Conservation (phyloP, 2,113 vertebrate species). For the Nothocercus julius region DNA sequence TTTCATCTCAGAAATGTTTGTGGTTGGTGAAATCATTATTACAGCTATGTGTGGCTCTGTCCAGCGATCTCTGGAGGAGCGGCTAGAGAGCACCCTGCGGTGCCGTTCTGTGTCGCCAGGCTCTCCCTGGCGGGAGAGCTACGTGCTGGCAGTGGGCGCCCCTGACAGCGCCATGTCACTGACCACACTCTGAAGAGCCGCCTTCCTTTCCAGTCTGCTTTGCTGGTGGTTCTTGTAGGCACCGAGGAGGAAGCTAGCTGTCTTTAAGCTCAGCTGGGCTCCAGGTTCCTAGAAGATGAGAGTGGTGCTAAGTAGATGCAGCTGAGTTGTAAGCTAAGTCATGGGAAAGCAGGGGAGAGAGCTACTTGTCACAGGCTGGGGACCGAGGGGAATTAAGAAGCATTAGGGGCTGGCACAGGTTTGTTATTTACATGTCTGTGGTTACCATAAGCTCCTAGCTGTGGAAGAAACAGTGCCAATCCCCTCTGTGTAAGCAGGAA, state of each 20-base stretch:
- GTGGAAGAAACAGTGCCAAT: neutral
- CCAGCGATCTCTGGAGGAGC: slow-evolving; percentile 31
- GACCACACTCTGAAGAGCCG: neutral
- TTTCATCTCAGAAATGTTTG: slow-evolving; percentile 56
- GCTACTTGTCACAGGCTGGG: neutral
- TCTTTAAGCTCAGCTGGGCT: slow-evolving; percentile 1
- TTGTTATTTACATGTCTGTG: neutral
- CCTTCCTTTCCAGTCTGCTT: neutral
- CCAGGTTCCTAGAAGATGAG: slow-evolving; percentile 28
- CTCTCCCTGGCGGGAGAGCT: neutral
- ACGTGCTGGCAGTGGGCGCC: neutral
- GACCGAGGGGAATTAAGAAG: neutral
- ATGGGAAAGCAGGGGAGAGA: neutral
- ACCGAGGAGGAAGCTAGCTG: neutral
- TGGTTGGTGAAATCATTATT: slow-evolving; percentile 69
- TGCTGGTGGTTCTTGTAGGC: neutral
- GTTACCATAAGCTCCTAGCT: neutral
- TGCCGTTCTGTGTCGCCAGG: neutral
- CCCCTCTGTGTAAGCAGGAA: neutral
- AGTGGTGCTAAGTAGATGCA: slow-evolving; percentile 17
- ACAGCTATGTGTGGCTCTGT: slow-evolving; percentile 31
- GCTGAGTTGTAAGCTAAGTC: neutral
- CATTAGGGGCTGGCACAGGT: neutral
- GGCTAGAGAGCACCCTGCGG: slow-evolving; percentile 1
- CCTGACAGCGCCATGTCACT: neutral